Base-by-base conservation (phyloP, 2,888 invertebrate species). In the Agapostemon virescens region DNA sequence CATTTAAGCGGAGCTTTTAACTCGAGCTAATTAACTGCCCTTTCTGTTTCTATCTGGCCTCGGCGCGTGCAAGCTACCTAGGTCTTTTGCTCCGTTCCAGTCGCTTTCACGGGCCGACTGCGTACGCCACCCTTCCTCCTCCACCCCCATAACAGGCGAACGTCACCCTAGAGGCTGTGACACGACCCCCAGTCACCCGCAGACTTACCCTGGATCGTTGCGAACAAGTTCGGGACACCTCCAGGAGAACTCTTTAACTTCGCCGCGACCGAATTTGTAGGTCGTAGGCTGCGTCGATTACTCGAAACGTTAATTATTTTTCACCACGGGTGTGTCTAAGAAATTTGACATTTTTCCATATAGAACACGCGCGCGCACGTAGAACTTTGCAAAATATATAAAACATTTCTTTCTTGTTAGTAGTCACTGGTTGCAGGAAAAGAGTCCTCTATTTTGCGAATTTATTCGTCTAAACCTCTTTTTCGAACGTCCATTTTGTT, bases 1-100 rank as follows among this genome's bases (percentile, higher is more conserved):
- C 86, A 85, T 89, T 89, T 85, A 88, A 86, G 83, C 83, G 72
- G 84, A 88, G 86, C 89, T 88, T 89, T 89, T 87, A 89, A 89
- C 86, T 87, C 84, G 69, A 71, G 77, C 85, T 87, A 89, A 88
- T 89, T 88, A 89, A 89, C 86, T 87, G 84, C 82, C 81, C 81
- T 84, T 82, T 79, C 75, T 77, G 74, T 83, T 77, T 74, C 82
- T 69, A 68, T 68, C 75, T 74, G 38, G 30, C 49, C 15, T 45
- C 36, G 40, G 11, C 73, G 66, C 45, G 45, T 30, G n/a, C 67
- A 58, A 55, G 33, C 26, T 17, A 36, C 26, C 30, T 30, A 63
- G 36, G 30, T 30, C 45, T 68, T 58, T 23, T 30, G 45, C 33
- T 49, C 20, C 15, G 36, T 30, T 26, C 42, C 61, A 23, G 23